Base-by-base conservation (phyloP, 2,113 vertebrate species). In the Stomatorhinus ivindoensis region DNA sequence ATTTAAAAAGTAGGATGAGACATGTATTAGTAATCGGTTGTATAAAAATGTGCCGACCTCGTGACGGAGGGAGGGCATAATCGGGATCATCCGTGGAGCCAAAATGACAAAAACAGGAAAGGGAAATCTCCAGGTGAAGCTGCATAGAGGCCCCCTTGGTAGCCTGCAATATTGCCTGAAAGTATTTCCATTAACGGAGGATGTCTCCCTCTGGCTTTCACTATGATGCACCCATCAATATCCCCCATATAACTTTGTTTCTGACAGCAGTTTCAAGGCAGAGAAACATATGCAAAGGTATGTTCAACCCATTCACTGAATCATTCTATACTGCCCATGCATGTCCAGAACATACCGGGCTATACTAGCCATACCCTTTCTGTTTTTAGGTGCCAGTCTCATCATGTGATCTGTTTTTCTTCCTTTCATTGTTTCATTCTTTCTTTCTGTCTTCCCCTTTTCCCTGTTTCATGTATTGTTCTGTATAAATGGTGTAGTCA, bases 71-170 rank as follows among this genome's bases (percentile, higher is more conserved):
- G 93, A 92, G 93, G 55, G 93, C 93, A 94, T 92, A 92, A 90
- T 92, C 53, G 88, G 90, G 93, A 95, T 95, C 94, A 94, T 94
- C 94, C 92, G 93, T 93, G 93, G 94, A 89, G 86, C 89, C 80
- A 69, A 21, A 82, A 91, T 95, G 93, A 94, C 94, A 94, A 95
- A 95, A 95, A 95, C 95, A 95, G 94, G 95, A 96, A 96, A 94
- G 92, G 94, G 94, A 95, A 95, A 95, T 95, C 93, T 95, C 93
- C 91, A 89, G 88, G 76, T 89, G 82, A 80, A 90, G 19, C 73
- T 1, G 13, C 35, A 42, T 19, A 42, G 35, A 80, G 73, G 73
- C 15, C 73, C 73, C 73, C 73, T 42, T 2, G 15, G 73, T 42
- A 4, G 73, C 10, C 73, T 11, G 73, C 35, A 17, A 19, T 17